Conservation (phyloP, 2,797 vertebrate genomes). For the Allenopithecus nigroviridis region DNA sequence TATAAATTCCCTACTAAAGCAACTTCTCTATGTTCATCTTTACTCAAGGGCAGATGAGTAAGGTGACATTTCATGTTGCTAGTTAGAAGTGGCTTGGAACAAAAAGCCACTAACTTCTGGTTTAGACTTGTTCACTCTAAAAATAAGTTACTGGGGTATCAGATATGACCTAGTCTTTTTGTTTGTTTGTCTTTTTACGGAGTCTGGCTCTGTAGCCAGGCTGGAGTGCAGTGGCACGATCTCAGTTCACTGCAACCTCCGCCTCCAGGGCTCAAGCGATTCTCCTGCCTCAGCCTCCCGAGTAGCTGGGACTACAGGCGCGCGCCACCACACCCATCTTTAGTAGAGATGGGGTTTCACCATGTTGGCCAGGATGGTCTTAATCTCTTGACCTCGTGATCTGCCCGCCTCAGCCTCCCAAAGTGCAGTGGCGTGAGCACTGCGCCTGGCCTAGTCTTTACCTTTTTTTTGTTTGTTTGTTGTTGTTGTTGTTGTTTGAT, state of each 20-base stretch:
- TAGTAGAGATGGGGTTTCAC: not conserved
- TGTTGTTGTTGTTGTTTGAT: no score
- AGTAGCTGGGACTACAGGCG: not conserved
- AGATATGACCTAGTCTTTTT: not conserved
- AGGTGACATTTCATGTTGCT: constrained; percentile 41
- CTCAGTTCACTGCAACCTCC: not conserved
- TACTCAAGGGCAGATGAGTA: constrained; percentile 11
- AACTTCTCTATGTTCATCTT: not conserved
- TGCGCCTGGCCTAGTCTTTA: not conserved
- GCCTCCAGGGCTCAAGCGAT: not conserved
- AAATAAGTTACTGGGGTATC: not conserved
- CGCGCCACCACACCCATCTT: not conserved
- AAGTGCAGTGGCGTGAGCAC: not conserved
- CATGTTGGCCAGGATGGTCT: not conserved
- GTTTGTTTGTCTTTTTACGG: not conserved
- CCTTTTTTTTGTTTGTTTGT: not conserved
- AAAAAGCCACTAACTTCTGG: constrained; percentile 25
- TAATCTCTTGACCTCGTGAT: not conserved
- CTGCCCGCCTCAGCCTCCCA: not conserved
- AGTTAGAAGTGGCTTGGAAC: not conserved
- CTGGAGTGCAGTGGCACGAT: not conserved
- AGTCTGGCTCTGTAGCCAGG: not conserved
- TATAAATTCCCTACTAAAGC: not conserved
- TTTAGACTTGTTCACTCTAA: not conserved
- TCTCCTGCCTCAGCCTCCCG: not conserved